Evolutionary conservation across 2,113 vertebrate genomes (phyloP).

Genomic region (Tringa solitaria): DNA sequence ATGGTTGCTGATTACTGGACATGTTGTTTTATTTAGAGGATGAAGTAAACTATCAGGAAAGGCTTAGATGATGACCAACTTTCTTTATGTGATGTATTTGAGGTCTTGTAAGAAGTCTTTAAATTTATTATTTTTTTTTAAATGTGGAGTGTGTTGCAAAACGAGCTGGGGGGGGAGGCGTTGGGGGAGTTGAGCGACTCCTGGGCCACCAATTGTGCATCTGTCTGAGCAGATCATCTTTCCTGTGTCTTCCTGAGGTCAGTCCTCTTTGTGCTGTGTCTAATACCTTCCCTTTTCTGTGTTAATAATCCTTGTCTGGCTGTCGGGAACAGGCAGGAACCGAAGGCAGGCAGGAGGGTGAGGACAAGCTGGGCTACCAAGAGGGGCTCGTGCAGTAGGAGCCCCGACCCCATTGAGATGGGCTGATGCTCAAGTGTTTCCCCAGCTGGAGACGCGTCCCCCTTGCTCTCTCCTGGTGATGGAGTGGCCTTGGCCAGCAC

Average conservation of each 20-base stretch:
- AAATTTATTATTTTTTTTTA: not conserved
- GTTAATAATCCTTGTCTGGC: not conserved
- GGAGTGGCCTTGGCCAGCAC: not conserved
- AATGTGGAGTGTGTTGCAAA: not conserved
- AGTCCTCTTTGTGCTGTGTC: not conserved
- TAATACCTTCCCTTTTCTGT: not conserved
- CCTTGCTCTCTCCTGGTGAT: not conserved
- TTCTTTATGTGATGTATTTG: not conserved
- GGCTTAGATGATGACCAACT: not conserved
- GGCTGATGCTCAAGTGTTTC: not conserved
- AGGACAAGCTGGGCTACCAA: not conserved
- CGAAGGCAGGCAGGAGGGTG: not conserved
- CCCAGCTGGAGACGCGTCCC: not conserved
- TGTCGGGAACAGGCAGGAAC: not conserved
- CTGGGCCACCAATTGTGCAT: not conserved
- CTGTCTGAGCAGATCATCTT: not conserved
- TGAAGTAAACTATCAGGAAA: not conserved
- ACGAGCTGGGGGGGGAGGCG: not conserved
- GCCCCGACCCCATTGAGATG: not conserved
- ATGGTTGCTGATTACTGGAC: not conserved
- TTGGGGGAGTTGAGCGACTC: not conserved
- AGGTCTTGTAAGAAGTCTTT: not conserved
- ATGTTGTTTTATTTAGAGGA: conserved; percentile 10
- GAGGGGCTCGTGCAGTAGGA: not conserved
- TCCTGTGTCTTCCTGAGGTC: not conserved